Percentiles rank a stretch among this genome's conserved stretches.
Evolutionary conservation across 2,888 invertebrate species (phyloP).

Genomic region (Ditula angustiorana): DNA sequence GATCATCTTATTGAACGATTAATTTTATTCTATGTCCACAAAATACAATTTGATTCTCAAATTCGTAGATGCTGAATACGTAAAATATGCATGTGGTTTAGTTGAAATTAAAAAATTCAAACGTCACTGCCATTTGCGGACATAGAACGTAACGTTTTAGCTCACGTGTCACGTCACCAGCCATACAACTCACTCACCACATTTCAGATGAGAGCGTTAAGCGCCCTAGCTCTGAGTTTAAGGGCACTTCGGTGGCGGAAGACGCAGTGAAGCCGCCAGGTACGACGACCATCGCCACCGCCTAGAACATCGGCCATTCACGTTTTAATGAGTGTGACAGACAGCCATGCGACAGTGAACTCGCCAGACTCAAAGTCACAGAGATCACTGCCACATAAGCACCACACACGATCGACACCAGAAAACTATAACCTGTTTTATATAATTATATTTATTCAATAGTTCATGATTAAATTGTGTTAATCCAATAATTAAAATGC

Average conservation of each 20-base stretch:
- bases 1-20: conserved; percentile 42
- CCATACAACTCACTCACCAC: conserved; percentile 81
- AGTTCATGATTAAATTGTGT: conserved; percentile 86
- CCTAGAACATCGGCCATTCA: conserved; percentile 79
- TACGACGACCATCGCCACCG: conserved; percentile 77
- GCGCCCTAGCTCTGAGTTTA: conserved; percentile 95
- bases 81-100: not conserved
- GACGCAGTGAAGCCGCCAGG: conserved; percentile 79
- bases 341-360: conserved; percentile 77
- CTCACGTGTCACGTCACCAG: conserved; percentile 66
- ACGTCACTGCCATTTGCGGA: conserved; percentile 54
- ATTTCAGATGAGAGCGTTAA: conserved; percentile 91
- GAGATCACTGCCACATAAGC: conserved; percentile 78
- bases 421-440: conserved; percentile 83
- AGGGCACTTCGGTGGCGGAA: conserved; percentile 86
- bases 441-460: conserved; percentile 78
- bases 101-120: conserved; percentile 5
- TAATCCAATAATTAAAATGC: conserved; percentile 84
- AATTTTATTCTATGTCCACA: conserved; percentile 45
- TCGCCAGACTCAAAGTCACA: conserved; percentile 59
- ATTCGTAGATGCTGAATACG: not conserved
- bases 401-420: conserved; percentile 81
- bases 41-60: not conserved
- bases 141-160: conserved; percentile 69
- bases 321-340: conserved; percentile 76